Percentiles rank a stretch among this genome's conserved stretches.
Conservation (phyloP, 2,888 invertebrate species). For the Andricus curvator region DNA sequence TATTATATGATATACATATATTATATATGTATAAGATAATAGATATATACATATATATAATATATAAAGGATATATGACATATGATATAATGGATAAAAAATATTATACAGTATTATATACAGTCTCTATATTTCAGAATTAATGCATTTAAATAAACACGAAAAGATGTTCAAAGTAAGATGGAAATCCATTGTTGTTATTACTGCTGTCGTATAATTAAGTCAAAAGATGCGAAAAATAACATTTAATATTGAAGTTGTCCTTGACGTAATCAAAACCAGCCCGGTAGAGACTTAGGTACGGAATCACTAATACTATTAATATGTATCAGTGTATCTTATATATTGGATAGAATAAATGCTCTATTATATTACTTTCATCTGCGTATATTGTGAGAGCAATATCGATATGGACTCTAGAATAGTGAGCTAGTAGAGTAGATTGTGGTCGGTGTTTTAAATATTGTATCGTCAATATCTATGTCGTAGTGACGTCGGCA, state of each 20-base stretch:
- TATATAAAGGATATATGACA: constrained; percentile 10
- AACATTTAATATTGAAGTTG: constrained; percentile 65
- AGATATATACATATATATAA: background rate
- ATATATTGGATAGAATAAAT: constrained; percentile 74
- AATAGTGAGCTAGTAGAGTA: constrained; percentile 77
- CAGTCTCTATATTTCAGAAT: constrained; percentile 35
- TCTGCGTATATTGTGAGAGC: constrained; percentile 74
- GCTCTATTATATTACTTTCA: constrained; percentile 73
- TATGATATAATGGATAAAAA: constrained; percentile 17
- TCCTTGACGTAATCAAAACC: constrained; percentile 77
- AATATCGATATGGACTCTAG: constrained; percentile 74
- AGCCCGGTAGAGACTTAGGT: constrained; percentile 78
- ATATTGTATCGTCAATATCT: constrained; percentile 76
- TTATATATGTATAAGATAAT: constrained; percentile 28
- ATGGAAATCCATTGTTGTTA: constrained; percentile 48
- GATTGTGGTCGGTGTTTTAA: constrained; percentile 77
- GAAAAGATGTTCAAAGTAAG: constrained; percentile 23
- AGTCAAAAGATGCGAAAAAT: constrained; percentile 54
- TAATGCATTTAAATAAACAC: constrained; percentile 29
- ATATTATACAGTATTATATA: constrained; percentile 37
- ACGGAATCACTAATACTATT: constrained; percentile 77
- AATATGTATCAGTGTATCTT: constrained; percentile 76
- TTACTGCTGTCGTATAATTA: constrained; percentile 49
- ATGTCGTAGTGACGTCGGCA: constrained; percentile 74
- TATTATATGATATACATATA: constrained; percentile 32